Percentiles rank a stretch among this genome's conserved stretches.
These are phyloP conservation scores for Heteropelma amictum DNA, from an alignment of 2,888 invertebrate genomes.

Conservation along the genomic window DNA sequence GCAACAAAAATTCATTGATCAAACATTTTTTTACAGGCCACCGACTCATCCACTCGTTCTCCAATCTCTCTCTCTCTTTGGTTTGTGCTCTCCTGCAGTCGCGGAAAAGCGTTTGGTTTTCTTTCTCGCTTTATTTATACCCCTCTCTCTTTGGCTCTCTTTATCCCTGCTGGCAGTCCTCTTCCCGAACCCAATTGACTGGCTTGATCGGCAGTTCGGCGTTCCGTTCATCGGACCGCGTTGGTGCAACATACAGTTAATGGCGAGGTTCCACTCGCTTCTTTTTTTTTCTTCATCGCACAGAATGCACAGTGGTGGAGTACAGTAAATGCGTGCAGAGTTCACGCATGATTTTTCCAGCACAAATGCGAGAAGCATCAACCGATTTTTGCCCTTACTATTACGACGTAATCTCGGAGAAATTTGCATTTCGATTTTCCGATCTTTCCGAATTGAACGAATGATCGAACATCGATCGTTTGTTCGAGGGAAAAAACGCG, in stretches of 20 bases:
- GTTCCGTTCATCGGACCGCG: conserved; percentile 24
- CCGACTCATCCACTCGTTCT: conserved; percentile 43
- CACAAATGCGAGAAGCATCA: too few relatives aligned
- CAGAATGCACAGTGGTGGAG: too few relatives aligned
- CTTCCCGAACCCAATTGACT: conserved; percentile 6
- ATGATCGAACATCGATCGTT: too few relatives aligned
- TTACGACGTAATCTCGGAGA: too few relatives aligned
- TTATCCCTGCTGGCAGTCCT: not conserved
- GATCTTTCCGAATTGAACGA: too few relatives aligned
- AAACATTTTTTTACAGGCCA: conserved; percentile 55
- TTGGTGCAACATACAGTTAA: conserved; percentile 1
- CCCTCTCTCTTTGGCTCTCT: conserved; percentile 27
- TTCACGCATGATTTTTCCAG: too few relatives aligned
- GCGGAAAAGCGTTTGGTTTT: conserved; percentile 49
- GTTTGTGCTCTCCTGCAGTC: conserved; percentile 18
- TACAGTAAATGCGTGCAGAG: too few relatives aligned
- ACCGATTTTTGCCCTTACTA: too few relatives aligned
- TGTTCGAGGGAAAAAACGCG: too few relatives aligned
- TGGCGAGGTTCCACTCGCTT: conserved; percentile 5
- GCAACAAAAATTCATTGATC: conserved; percentile 54
- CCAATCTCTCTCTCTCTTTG: conserved; percentile 5
- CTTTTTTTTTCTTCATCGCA: too few relatives aligned
- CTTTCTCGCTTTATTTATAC: conserved; percentile 21
- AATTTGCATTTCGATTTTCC: too few relatives aligned
- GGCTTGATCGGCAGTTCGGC: conserved; percentile 26